Conservation (phyloP, 2,888 invertebrate genomes). For the Schizaphis graminum region DNA sequence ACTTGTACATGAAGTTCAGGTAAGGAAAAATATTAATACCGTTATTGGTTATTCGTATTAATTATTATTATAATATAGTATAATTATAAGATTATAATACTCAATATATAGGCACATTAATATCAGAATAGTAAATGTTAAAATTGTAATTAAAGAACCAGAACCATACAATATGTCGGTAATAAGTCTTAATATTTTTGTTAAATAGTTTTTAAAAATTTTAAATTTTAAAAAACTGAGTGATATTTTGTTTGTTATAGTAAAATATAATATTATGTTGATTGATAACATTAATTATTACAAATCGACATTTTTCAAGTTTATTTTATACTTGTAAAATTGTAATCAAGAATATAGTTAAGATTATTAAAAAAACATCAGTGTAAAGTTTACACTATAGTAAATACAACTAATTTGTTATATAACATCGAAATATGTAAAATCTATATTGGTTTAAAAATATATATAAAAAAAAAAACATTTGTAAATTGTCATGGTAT, state of each 20-base stretch:
- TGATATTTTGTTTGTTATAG: not conserved
- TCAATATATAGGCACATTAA: not conserved
- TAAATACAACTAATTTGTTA: too few relatives aligned
- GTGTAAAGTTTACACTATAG: not conserved
- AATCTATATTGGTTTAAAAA: not conserved
- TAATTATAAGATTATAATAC: not conserved
- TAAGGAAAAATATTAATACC: slow-evolving; percentile 71
- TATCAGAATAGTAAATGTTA: not conserved
- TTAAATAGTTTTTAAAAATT: not conserved
- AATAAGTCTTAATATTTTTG: not conserved
- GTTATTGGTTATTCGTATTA: not conserved
- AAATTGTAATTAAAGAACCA: not conserved
- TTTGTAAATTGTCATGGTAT: not conserved
- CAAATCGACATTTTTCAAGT: not conserved
- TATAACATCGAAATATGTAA: too few relatives aligned
- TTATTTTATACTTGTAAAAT: not conserved
- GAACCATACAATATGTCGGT: not conserved
- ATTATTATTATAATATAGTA: not conserved
- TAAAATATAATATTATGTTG: not conserved
- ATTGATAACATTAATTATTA: not conserved
- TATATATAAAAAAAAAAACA: too few relatives aligned
- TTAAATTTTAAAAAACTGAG: not conserved
- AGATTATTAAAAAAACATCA: not conserved
- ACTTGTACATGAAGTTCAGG: slow-evolving; percentile 90
- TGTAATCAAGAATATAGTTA: not conserved